Evolutionary conservation across 2,888 invertebrate genomes (phyloP), one percentile per base, ranked within the genome.

Genomic region (Drosophila robusta): DNA sequence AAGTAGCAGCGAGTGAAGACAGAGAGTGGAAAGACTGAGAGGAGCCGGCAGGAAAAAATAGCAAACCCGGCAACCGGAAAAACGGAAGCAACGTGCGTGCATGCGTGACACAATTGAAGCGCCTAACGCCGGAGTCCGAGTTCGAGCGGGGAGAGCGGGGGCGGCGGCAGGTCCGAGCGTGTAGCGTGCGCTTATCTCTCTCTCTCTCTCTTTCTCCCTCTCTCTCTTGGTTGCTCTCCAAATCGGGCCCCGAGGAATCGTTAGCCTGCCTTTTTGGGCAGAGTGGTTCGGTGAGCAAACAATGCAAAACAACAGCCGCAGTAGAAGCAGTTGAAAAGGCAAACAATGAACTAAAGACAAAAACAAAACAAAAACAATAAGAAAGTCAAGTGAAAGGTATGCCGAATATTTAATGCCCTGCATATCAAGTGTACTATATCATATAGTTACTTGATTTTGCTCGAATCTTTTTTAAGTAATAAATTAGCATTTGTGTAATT

Each of bases 71-170:
- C 89, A 79, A 79, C 89, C 89, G 89, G 89, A 85, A 85, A 90
- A 89, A 78, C 89, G 90, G 80, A 89, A 86, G 84, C 81, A 86
- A 80, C 90, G 82, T 89, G 90, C 90, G 90, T 90, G 90, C 90
- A 90, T 89, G 90, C 90, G 90, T 90, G 90, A 87, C 83, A 87
- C 80, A 86, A 77, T 89, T 87, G 89, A 89, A 85, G 88, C 83
- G 83, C 82, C 87, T 75, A 80, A 89, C 81, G 67, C 46, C 51
- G 57, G 38, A 32, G 26, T 18, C 16, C 11, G 22, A 47, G 47
- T 18, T n/a, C 14, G 36, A 22, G 45, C 26, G 24, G 36, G 18
- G 42, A 16, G 16, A 49, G 14, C 62, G 41, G 70, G 32, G 29
- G 22, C 1, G 6, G 29, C 12, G 26, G 12, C 24, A 29, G 8